phyloP scores from a whole-genome alignment of 2,888 invertebrate species.

The Bombylius major region DNA sequence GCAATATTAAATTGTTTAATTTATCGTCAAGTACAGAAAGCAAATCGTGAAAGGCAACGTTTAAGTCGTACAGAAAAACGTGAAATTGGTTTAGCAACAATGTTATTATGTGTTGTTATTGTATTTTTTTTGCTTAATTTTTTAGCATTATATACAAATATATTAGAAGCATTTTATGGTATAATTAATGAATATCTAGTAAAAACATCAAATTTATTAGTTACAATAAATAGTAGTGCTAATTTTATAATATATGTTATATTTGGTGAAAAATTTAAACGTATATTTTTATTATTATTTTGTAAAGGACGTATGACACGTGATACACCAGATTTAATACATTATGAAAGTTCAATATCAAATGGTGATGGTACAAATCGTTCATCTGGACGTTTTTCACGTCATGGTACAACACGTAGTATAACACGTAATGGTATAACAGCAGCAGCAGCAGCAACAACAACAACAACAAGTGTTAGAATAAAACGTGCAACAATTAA shows the following conservation, averaged over 20 bases:
- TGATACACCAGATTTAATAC: conserved; percentile 60
- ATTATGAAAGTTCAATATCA: conserved; percentile 72
- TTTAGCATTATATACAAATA: conserved; percentile 72
- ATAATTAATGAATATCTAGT: conserved; percentile 56
- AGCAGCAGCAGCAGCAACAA: too few relatives aligned
- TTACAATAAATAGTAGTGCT: conserved; percentile 93
- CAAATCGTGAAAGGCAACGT: conserved; percentile 79
- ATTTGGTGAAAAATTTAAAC: conserved; percentile 92
- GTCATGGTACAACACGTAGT: conserved; percentile 40
- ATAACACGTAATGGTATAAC: conserved; percentile 18
- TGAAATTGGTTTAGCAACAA: conserved; percentile 87
- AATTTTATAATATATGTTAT: conserved; percentile 97
- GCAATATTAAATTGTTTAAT: conserved; percentile 85
- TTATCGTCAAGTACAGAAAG: conserved; percentile 76
- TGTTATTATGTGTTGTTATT: conserved; percentile 87
- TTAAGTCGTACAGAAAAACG: conserved; percentile 80
- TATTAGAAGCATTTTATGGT: conserved; percentile 66
- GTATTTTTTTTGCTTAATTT: conserved; percentile 91
- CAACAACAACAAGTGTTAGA: conserved; percentile 24
- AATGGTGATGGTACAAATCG: conserved; percentile 59
- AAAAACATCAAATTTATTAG: conserved; percentile 78
- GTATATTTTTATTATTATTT: conserved; percentile 69
- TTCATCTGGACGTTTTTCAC: conserved; percentile 44
- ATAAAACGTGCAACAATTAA: conserved; percentile 25
- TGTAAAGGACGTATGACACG: conserved; percentile 52